Percentiles rank a stretch among this genome's conserved stretches.
Conservation (phyloP, 2,797 vertebrate species). For the Phylloscopus collybita region DNA sequence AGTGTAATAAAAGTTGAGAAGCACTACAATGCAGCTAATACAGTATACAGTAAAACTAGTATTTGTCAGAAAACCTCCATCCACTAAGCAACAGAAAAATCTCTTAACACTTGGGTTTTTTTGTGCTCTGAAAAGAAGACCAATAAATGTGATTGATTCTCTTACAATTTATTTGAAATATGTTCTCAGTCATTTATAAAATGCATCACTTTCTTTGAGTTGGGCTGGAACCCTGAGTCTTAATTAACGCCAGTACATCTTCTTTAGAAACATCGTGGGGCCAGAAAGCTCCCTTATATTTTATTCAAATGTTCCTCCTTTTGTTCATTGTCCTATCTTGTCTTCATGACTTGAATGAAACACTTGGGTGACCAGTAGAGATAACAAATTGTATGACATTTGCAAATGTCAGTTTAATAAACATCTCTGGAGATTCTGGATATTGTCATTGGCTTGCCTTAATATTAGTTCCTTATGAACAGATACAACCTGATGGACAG, state of each 20-base stretch:
- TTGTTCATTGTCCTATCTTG: background rate
- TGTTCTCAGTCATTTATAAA: background rate
- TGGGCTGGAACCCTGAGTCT: background rate
- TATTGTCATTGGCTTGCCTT: background rate
- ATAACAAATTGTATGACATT: constrained; percentile 45
- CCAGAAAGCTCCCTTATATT: background rate
- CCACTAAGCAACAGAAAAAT: background rate
- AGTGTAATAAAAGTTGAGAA: background rate
- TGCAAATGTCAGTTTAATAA: constrained; percentile 51
- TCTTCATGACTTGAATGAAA: background rate
- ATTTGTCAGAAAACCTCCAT: background rate
- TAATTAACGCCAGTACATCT: background rate
- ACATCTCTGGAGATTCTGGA: background rate
- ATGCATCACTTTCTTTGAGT: background rate
- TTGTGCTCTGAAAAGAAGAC: background rate
- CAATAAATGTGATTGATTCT: background rate
- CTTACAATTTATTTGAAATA: background rate
- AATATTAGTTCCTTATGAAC: background rate
- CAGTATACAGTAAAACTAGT: background rate
- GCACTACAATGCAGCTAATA: background rate
- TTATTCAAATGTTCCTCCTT: background rate
- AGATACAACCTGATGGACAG: background rate
- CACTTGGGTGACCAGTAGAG: background rate
- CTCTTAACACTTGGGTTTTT: background rate
- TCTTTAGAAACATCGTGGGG: background rate